phyloP scores from a whole-genome alignment of 1,140 invertebrate genomes.

The Diorhabda carinulata region DNA sequence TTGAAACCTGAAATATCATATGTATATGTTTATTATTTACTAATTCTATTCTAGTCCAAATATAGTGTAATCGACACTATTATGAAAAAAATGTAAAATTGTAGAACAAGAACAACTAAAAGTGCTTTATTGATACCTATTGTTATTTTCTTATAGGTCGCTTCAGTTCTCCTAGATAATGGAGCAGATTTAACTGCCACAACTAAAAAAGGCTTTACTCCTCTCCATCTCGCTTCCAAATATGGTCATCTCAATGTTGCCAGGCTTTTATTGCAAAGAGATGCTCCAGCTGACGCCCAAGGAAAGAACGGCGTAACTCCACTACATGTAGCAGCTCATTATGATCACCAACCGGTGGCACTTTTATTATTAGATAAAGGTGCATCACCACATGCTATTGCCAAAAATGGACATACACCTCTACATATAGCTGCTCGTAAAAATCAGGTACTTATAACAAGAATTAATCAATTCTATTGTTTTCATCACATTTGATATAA shows the following conservation, averaged over 20 bases:
- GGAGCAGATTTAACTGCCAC: constrained; percentile 85
- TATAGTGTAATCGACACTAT: too few relatives aligned
- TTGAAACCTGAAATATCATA: too few relatives aligned
- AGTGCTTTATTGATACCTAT: too few relatives aligned
- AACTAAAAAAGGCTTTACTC: constrained; percentile 97
- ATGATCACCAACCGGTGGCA: constrained; percentile 92
- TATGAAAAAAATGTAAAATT: too few relatives aligned
- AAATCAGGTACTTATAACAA: constrained; percentile 69
- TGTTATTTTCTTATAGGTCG: constrained; percentile 55
- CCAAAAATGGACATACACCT: constrained; percentile 98
- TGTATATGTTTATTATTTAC: too few relatives aligned
- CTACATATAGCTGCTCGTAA: constrained; percentile 97
- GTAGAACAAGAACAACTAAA: too few relatives aligned
- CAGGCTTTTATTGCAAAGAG: constrained; percentile 75
- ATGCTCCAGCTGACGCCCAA: constrained; percentile 88
- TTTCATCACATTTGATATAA: too few relatives aligned
- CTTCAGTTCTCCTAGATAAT: constrained; percentile 85
- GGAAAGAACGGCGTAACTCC: constrained; percentile 98
- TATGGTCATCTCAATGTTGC: constrained; percentile 95
- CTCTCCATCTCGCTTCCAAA: constrained; percentile 94
- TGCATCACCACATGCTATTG: constrained; percentile 90
- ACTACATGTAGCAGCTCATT: constrained; percentile 95
- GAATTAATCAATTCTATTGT: background rate
- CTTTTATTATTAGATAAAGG: constrained; percentile 87
- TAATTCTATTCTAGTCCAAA: too few relatives aligned